These are phyloP conservation scores for Idaea straminata DNA, from an alignment of 2,888 invertebrate genomes.

Conservation along the genomic window DNA sequence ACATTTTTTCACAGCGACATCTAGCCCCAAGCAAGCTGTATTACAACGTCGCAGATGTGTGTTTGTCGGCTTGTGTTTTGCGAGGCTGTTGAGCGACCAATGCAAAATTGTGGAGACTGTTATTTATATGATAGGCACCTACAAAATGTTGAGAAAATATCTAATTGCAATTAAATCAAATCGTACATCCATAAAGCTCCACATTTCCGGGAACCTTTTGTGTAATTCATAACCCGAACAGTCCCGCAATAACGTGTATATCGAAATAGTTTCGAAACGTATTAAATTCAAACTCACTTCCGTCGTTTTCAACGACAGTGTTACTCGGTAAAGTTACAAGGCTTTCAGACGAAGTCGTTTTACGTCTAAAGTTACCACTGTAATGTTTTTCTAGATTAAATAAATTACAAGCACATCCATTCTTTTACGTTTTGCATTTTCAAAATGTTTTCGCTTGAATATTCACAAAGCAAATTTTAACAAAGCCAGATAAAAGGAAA, in stretches of 20 bases:
- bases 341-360: slow-evolving; percentile 20
- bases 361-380: slow-evolving; percentile 20
- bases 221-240: background rate
- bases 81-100: no score
- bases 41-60: no score
- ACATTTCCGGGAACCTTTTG: slow-evolving; percentile 1
- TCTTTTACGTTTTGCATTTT: slow-evolving; percentile 4
- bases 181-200: background rate
- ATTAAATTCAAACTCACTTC: slow-evolving; percentile 20
- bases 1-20: no score
- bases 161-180: background rate
- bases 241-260: slow-evolving; percentile 1
- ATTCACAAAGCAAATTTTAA: slow-evolving; percentile 7
- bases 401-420: slow-evolving; percentile 26
- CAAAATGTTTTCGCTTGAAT: slow-evolving; percentile 7
- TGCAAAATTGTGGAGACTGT: no score
- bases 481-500: slow-evolving; percentile 14
- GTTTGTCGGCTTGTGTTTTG: no score
- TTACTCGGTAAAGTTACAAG: slow-evolving; percentile 16
- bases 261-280: slow-evolving; percentile 7
- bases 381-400: slow-evolving; percentile 27
- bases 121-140: no score
- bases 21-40: no score
- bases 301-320: slow-evolving; percentile 25
- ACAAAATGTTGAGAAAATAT: background rate